phyloP scores from a whole-genome alignment of 2,888 invertebrate genomes.

The Calliphora vomitoria region DNA sequence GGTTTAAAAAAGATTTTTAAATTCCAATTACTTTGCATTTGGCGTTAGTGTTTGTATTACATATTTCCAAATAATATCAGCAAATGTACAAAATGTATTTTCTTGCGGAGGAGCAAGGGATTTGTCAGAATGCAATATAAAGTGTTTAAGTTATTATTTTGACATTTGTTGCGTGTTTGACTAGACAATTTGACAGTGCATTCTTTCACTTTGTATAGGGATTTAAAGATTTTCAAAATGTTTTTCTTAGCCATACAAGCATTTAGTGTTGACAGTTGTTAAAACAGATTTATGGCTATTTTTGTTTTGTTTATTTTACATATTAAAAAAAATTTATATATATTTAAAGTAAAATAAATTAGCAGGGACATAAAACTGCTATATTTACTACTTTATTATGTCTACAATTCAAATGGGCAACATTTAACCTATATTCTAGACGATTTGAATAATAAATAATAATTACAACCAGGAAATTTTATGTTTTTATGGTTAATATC shows the following conservation, averaged over 20 bases:
- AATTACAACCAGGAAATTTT: no score
- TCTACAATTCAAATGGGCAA: no score
- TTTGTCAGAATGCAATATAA: slow-evolving; percentile 25
- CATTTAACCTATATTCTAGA: no score
- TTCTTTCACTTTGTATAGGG: slow-evolving; percentile 28
- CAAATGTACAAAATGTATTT: not conserved
- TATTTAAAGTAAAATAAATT: not conserved
- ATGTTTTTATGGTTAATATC: no score
- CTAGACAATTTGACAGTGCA: slow-evolving; percentile 58
- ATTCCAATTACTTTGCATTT: slow-evolving; percentile 54
- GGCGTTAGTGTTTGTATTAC: not conserved
- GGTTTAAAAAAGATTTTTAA: slow-evolving; percentile 25
- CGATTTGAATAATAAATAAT: no score
- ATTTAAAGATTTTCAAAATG: slow-evolving; percentile 26
- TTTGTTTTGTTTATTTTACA: not conserved
- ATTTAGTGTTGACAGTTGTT: slow-evolving; percentile 9
- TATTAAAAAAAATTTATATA: not conserved
- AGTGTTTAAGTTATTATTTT: slow-evolving; percentile 61
- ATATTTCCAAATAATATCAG: slow-evolving; percentile 29
- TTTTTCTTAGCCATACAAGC: not conserved
- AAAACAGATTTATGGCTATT: not conserved
- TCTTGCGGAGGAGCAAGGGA: slow-evolving; percentile 8
- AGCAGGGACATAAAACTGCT: not conserved
- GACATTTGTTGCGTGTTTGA: slow-evolving; percentile 65
- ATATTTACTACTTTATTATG: no score